phyloP scores from a whole-genome alignment of 2,888 invertebrate genomes.

The Drosophila demipolita region DNA sequence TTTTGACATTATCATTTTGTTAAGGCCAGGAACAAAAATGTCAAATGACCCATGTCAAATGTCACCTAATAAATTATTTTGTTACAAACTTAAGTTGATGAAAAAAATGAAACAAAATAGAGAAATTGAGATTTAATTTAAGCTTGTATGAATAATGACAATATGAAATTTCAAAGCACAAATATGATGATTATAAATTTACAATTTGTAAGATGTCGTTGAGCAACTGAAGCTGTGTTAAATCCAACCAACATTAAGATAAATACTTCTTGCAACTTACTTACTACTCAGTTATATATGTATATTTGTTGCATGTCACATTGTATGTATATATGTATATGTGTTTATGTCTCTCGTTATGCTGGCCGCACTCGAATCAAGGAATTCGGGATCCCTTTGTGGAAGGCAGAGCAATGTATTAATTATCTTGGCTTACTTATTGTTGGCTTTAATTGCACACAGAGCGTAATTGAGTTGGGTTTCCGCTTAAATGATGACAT shows the following conservation, averaged over 20 bases:
- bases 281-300: not conserved
- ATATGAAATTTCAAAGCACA: not conserved
- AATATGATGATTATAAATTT: not conserved
- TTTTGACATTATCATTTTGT: constrained; percentile 3
- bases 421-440: constrained; percentile 50
- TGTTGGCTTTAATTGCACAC: constrained; percentile 41
- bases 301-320: not conserved
- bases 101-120: not conserved
- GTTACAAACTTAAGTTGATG: not conserved
- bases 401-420: constrained; percentile 33
- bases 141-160: not conserved
- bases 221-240: not conserved
- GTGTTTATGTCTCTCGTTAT: constrained; percentile 6
- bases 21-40: not conserved
- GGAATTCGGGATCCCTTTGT: constrained; percentile 18
- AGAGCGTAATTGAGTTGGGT: constrained; percentile 29
- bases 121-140: not conserved
- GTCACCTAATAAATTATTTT: not conserved
- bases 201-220: too few relatives aligned
- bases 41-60: constrained; percentile 2
- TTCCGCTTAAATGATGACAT: constrained; percentile 28
- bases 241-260: constrained; percentile 1
- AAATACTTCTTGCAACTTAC: not conserved
- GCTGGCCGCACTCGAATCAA: constrained; percentile 7
- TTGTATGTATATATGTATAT: not conserved